Evolutionary conservation across 2,888 invertebrate genomes (phyloP).

Genomic region (Cremastinae sp.): DNA sequence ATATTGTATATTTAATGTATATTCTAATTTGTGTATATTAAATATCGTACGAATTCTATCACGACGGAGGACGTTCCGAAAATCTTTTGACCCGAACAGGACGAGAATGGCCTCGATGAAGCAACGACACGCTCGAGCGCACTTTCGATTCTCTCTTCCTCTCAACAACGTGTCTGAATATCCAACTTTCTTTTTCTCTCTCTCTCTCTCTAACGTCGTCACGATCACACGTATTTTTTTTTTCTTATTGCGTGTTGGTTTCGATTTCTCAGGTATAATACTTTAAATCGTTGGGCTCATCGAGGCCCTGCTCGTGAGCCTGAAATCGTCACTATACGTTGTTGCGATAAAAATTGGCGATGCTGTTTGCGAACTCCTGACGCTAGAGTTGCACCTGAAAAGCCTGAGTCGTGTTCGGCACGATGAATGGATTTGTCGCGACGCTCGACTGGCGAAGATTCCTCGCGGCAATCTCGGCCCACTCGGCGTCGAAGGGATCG

Average conservation of each 20-base stretch:
- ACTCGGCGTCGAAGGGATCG: slow-evolving; percentile 93
- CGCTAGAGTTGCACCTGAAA: slow-evolving; percentile 85
- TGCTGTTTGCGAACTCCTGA: slow-evolving; percentile 74
- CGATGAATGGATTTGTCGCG: slow-evolving; percentile 84
- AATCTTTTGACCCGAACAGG: slow-evolving; percentile 46
- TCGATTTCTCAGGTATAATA: slow-evolving; percentile 58
- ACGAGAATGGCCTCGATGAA: slow-evolving; percentile 53
- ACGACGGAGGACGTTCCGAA: slow-evolving; percentile 48
- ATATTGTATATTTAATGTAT: background rate
- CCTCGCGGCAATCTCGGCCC: slow-evolving; percentile 86
- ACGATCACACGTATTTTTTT: background rate
- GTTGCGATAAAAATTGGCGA: slow-evolving; percentile 75
- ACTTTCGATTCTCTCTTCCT: background rate
- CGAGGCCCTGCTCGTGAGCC: slow-evolving; percentile 58
- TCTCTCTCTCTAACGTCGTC: background rate
- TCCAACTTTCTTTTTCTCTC: background rate
- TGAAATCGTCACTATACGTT: slow-evolving; percentile 70
- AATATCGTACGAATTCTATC: slow-evolving; percentile 25
- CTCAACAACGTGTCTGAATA: background rate
- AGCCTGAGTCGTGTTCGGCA: slow-evolving; percentile 82
- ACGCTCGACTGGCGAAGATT: slow-evolving; percentile 78
- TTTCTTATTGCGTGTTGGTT: background rate
- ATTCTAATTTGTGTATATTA: slow-evolving; percentile 11
- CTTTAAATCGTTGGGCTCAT: slow-evolving; percentile 64
- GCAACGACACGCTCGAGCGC: background rate